A percentile compares a stretch with the other conserved stretches of the same genome.
Evolutionary conservation across 2,113 vertebrate genomes (phyloP).

Genomic region (Emydocephalus ijimae): DNA sequence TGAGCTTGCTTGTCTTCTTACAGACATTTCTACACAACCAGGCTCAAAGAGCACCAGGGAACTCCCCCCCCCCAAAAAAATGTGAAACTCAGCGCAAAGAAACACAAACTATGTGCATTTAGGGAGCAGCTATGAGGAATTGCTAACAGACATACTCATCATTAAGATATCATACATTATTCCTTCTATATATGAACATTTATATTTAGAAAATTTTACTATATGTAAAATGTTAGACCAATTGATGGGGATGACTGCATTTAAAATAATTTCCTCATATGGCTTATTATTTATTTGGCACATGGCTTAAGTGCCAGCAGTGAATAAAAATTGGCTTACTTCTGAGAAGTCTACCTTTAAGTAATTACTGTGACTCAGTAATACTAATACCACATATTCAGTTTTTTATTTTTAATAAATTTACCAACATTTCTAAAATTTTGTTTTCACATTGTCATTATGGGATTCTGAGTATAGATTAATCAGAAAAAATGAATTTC

Average conservation of each 20-base stretch:
- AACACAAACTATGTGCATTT: not conserved
- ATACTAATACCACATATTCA: not conserved
- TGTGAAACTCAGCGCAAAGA: not conserved
- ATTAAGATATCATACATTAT: not conserved
- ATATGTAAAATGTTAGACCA: not conserved
- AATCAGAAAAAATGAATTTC: not conserved
- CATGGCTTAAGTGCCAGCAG: not conserved
- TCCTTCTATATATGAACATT: not conserved
- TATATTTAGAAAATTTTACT: not conserved
- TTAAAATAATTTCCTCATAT: not conserved
- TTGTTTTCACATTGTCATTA: not conserved
- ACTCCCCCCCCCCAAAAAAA: accelerated
- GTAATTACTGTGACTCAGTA: not conserved
- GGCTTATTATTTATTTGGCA: not conserved
- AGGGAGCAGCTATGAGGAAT: not conserved
- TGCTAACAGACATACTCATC: not conserved
- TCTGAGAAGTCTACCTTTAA: constrained; percentile 9
- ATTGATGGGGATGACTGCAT: not conserved
- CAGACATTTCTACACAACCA: not conserved
- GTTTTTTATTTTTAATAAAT: not conserved
- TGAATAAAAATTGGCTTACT: not conserved
- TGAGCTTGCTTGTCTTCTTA: not conserved
- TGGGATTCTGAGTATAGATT: not conserved
- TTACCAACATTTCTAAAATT: not conserved
- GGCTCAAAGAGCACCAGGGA: not conserved